Evolutionary conservation across 2,113 vertebrate species (phyloP).

Genomic region (Erythrolamprus reginae): DNA sequence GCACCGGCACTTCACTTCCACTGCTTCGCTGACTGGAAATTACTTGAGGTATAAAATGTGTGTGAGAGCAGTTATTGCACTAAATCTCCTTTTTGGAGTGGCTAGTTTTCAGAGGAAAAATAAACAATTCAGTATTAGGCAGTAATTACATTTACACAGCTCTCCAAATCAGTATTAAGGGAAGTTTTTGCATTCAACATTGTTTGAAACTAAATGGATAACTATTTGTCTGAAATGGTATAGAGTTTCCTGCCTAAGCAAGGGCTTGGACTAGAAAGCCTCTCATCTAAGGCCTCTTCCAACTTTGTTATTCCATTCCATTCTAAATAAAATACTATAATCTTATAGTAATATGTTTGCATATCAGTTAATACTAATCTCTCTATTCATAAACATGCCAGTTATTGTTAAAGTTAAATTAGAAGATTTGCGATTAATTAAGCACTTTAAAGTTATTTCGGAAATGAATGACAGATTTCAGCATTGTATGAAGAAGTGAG

Average conservation of each 20-base stretch:
- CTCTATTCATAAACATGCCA: background rate
- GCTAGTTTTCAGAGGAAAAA: background rate
- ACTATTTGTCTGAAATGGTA: too few relatives aligned
- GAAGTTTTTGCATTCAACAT: background rate
- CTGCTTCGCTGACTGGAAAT: too few relatives aligned
- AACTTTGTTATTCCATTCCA: too few relatives aligned
- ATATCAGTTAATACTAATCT: background rate
- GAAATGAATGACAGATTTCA: background rate
- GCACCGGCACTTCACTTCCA: too few relatives aligned
- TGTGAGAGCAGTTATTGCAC: accelerated
- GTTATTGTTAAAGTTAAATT: background rate
- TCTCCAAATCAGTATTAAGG: background rate
- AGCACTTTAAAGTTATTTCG: background rate
- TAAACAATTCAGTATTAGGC: background rate
- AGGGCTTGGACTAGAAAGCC: too few relatives aligned
- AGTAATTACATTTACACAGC: background rate
- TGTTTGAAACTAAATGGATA: background rate
- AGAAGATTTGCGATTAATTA: background rate
- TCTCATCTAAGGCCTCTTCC: too few relatives aligned
- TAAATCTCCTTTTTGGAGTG: background rate
- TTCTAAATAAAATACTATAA: background rate
- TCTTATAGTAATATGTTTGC: background rate
- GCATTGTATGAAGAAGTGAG: background rate
- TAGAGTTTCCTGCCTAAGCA: too few relatives aligned
- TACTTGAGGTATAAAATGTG: accelerated